These are phyloP conservation scores for Stegodyphus dumicola DNA, from an alignment of 1,140 invertebrate genomes.

Conservation along the genomic window DNA sequence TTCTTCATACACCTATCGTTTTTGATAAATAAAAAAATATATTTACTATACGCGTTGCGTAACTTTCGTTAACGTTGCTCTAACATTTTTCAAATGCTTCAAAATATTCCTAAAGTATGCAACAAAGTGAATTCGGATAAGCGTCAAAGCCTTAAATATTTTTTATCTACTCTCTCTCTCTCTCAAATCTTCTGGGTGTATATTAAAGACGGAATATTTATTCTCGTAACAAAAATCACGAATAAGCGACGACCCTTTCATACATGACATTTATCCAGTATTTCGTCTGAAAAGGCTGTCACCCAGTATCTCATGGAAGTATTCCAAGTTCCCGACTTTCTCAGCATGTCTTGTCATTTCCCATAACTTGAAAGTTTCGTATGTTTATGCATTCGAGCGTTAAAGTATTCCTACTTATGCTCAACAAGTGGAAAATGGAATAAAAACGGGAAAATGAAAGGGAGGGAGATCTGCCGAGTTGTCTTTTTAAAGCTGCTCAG, in stretches of 20 bases:
- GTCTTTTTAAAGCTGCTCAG: conserved; percentile 21
- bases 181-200: no score
- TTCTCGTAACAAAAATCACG: not conserved
- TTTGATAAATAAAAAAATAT: no score
- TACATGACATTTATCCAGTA: not conserved
- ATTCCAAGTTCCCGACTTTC: conserved; percentile 31
- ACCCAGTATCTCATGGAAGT: conserved; percentile 23
- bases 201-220: no score
- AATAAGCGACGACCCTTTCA: not conserved
- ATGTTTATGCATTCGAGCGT: conserved; percentile 40
- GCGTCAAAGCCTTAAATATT: no score
- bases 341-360: conserved; percentile 23
- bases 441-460: conserved; percentile 20
- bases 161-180: no score
- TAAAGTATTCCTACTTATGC: conserved; percentile 47
- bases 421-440: conserved; percentile 54
- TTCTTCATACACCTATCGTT: no score
- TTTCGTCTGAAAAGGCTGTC: conserved; percentile 9
- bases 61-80: no score
- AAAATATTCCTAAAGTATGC: no score
- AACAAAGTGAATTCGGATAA: no score
- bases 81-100: no score
- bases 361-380: conserved; percentile 39
- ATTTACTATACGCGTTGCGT: no score
- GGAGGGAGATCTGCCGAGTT: not conserved